A percentile compares a stretch with the other conserved stretches of the same genome.
These are phyloP conservation scores for Lamellibrachia columna DNA, from an alignment of 2,888 invertebrate genomes.

Conservation along the genomic window DNA sequence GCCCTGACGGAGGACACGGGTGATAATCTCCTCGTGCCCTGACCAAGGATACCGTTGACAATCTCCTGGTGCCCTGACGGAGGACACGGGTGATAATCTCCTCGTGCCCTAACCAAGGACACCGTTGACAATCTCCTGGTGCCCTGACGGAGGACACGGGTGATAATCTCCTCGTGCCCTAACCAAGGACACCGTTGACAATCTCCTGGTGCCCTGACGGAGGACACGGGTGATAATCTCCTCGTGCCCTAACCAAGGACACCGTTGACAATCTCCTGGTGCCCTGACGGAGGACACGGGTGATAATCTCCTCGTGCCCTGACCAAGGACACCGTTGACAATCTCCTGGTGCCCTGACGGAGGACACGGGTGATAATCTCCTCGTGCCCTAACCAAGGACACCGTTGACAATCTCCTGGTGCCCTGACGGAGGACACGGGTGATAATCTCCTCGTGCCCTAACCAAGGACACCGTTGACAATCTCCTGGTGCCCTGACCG, in stretches of 20 bases:
- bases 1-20: not conserved
- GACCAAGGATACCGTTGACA: not conserved
- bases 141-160: not conserved
- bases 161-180: not conserved
- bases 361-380: not conserved
- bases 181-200: not conserved
- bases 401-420: not conserved
- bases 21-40: not conserved
- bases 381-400: not conserved
- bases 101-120: not conserved
- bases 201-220: not conserved
- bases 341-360: not conserved
- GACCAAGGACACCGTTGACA: not conserved
- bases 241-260: not conserved
- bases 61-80: not conserved
- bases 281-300: not conserved
- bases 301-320: not conserved
- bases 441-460: not conserved
- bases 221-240: not conserved
- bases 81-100: not conserved
- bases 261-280: not conserved
- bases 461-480: not conserved
- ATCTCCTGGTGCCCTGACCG: not conserved
- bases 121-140: not conserved
- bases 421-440: not conserved